A percentile compares a stretch with the other conserved stretches of the same genome.
Conservation (phyloP, 2,888 invertebrate species). For the Troides oblongomaculatus region DNA sequence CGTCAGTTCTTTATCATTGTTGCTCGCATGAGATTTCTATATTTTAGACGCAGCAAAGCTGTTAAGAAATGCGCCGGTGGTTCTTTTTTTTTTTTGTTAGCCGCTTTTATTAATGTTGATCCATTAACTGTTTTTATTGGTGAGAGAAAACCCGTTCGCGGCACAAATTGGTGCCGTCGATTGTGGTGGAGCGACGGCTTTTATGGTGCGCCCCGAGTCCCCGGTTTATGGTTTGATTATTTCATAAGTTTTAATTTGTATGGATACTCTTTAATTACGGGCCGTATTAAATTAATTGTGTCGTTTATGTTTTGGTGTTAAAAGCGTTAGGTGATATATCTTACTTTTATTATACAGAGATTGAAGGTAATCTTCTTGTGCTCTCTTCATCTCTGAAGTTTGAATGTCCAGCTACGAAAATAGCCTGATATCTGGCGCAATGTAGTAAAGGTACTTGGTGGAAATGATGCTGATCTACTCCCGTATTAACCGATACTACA, state of each 20-base stretch:
- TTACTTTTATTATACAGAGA: neutral
- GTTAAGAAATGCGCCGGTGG: slow-evolving; percentile 55
- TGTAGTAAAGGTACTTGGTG: too few relatives aligned
- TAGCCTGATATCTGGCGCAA: too few relatives aligned
- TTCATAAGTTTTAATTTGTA: slow-evolving; percentile 48
- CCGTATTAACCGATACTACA: too few relatives aligned
- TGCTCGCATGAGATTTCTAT: slow-evolving; percentile 8
- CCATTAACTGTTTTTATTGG: slow-evolving; percentile 70
- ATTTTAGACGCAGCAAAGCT: slow-evolving; percentile 34
- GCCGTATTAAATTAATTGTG: slow-evolving; percentile 41
- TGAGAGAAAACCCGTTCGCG: slow-evolving; percentile 52
- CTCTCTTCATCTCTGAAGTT: too few relatives aligned
- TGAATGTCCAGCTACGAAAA: too few relatives aligned
- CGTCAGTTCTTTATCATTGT: slow-evolving; percentile 5
- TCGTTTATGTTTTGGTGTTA: slow-evolving; percentile 31
- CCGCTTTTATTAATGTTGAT: slow-evolving; percentile 66
- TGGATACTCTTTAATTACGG: slow-evolving; percentile 46
- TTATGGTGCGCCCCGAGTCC: slow-evolving; percentile 52
- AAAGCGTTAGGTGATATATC: slow-evolving; percentile 11
- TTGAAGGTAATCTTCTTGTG: neutral
- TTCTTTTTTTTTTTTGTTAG: slow-evolving; percentile 50
- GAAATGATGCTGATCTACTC: too few relatives aligned
- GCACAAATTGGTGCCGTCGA: slow-evolving; percentile 63
- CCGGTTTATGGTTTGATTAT: slow-evolving; percentile 53
- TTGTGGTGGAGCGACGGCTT: slow-evolving; percentile 56